Percentiles rank a stretch among this genome's conserved stretches.
These are phyloP conservation scores for Clytia hemisphaerica DNA, from an alignment of 30 jellyfish, hydroid and myxozoan species.

Conservation along the genomic window DNA sequence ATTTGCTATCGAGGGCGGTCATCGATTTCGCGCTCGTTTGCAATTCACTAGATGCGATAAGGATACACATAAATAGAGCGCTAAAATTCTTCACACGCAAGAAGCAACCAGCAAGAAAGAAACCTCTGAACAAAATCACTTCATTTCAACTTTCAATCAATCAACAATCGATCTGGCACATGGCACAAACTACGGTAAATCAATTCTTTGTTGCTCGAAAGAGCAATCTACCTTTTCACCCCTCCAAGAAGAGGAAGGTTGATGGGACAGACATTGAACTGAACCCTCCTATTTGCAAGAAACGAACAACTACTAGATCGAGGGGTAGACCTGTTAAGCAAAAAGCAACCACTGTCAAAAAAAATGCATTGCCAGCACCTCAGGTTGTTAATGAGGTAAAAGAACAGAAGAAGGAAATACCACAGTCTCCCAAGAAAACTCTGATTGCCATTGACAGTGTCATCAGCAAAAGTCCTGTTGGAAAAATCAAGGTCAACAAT, in stretches of 20 bases:
- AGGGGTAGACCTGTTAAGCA: background rate
- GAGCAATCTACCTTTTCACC: conserved; percentile 29
- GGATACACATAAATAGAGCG: no score
- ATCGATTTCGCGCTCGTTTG: no score
- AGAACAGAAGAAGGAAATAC: background rate
- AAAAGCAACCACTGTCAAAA: conserved; percentile 6
- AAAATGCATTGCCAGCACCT: background rate
- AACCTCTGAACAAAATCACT: no score
- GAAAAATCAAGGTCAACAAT: background rate
- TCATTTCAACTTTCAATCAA: no score
- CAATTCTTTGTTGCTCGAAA: conserved; percentile 62
- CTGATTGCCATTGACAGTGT: no score
- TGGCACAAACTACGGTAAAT: conserved; percentile 68
- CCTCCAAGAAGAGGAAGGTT: conserved; percentile 80
- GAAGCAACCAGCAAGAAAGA: no score
- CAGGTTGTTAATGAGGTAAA: background rate
- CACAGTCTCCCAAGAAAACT: background rate
- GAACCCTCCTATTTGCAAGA: background rate
- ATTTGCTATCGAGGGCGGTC: no score
- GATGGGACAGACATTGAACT: background rate
- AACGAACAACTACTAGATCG: background rate
- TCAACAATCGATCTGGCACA: no score
- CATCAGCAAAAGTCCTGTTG: background rate
- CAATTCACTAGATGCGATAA: no score
- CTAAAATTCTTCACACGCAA: no score